Conservation (phyloP, 2,888 invertebrate species). For the Sylvicola cinctus region DNA sequence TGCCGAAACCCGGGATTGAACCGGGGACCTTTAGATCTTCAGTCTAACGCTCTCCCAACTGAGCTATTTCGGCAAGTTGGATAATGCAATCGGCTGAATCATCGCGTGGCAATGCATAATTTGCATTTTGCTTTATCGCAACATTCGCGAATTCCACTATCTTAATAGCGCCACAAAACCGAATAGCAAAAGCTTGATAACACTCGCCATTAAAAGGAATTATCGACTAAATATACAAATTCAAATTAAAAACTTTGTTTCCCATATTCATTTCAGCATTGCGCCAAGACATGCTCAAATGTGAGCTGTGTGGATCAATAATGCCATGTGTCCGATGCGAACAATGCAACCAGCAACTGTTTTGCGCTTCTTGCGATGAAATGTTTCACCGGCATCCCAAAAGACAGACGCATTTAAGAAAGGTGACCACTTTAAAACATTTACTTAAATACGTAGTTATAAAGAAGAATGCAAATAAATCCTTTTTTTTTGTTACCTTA, state of each 20-base stretch:
- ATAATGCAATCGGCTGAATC: not conserved
- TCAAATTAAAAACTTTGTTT: not conserved
- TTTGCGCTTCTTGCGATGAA: conserved; percentile 80
- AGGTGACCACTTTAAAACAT: conserved; percentile 28
- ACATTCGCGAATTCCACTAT: too few relatives aligned
- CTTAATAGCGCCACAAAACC: too few relatives aligned
- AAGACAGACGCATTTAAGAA: conserved; percentile 56
- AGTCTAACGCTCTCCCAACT: conserved; percentile 25
- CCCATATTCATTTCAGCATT: not conserved
- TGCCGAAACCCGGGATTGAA: conserved; percentile 14
- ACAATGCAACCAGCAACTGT: conserved; percentile 62
- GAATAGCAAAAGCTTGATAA: too few relatives aligned
- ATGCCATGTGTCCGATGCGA: conserved; percentile 65
- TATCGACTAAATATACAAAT: not conserved
- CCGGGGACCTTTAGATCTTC: conserved; percentile 24
- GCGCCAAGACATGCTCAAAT: conserved; percentile 34
- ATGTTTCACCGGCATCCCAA: conserved; percentile 90
- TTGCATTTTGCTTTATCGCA: not conserved
- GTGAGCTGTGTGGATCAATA: conserved; percentile 70
- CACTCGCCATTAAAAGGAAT: not conserved
- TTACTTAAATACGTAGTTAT: conserved; percentile 1
- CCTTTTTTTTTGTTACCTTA: not conserved
- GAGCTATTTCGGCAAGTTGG: conserved; percentile 21
- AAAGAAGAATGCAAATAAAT: conserved; percentile 1
- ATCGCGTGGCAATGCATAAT: conserved; percentile 3